phyloP scores from a whole-genome alignment of 2,797 vertebrate genomes.

The Propithecus perrieri region DNA sequence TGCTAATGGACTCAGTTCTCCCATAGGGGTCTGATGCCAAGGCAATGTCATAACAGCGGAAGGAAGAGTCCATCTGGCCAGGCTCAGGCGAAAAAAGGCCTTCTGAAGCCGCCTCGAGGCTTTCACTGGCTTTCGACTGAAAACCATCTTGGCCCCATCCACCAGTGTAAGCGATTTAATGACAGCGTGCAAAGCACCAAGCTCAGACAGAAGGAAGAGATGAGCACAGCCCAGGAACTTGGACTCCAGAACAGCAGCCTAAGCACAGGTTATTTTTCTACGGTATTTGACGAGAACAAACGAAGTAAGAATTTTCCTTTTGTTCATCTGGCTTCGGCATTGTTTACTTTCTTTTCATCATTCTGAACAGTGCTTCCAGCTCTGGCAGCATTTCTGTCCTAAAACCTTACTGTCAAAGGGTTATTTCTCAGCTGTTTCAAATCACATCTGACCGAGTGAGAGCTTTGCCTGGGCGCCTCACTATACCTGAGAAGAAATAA shows the following conservation, averaged over 20 bases:
- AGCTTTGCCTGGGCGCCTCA: background rate
- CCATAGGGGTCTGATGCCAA: background rate
- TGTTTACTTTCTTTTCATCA: slow-evolving; percentile 63
- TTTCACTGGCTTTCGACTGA: background rate
- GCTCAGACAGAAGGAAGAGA: slow-evolving; percentile 39
- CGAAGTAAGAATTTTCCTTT: slow-evolving; percentile 62
- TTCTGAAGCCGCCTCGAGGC: background rate
- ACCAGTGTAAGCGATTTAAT: background rate
- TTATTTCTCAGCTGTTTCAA: slow-evolving; percentile 66
- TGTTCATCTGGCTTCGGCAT: background rate
- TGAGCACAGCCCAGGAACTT: background rate
- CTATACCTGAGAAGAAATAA: slow-evolving; percentile 43
- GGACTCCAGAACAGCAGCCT: slow-evolving; percentile 52
- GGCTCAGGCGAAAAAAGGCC: background rate
- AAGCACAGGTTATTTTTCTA: slow-evolving; percentile 55
- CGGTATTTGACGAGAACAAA: slow-evolving; percentile 64
- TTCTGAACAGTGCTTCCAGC: slow-evolving; percentile 1
- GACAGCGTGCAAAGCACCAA: background rate
- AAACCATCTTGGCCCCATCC: background rate
- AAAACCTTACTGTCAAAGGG: background rate
- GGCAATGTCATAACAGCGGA: background rate
- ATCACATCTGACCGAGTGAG: slow-evolving; percentile 49
- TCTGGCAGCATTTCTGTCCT: slow-evolving; percentile 30
- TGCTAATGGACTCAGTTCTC: background rate
- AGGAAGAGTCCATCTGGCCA: background rate